Base-by-base conservation (phyloP, 2,888 invertebrate species). In the Lasioglossum zephyrum region DNA sequence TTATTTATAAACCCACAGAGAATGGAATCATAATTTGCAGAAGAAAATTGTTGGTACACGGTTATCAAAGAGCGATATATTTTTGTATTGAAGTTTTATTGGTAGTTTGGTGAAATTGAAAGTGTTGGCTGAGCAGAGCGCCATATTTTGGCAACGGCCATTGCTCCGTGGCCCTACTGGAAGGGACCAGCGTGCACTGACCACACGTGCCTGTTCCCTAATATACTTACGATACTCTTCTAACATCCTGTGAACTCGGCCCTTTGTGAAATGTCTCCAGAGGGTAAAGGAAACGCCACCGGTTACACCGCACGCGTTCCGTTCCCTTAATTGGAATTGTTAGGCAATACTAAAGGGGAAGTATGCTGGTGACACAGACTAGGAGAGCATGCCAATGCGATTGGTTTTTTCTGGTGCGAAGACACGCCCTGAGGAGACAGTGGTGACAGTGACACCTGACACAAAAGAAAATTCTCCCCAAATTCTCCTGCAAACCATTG, bases 211-310 rank as follows among this genome's bases (percentile, higher is more conserved):
- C 53, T 74, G 86, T 85, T 85, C 92, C 93, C 93, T 92, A 92
- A 91, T 90, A 86, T 69, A 92, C 92, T 90, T 90, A 85, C 89
- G 82, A 39, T 57, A 66, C 41, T 53, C 81, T 93, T 90, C 90
- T 93, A 92, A 87, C 85, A 89, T 87, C 93, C 93, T 93, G 93
- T 88, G 92, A 92, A 83, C 82, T 47, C 83, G 90, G 93, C 93
- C 93, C 93, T 93, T 93, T 91, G 89, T 87, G 86, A 84, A 87
- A 88, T 89, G 91, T 91, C 90, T 91, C 90, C 84, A 81, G 81
- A 89, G 89, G 87, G 89, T 89, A 79, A 79, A 85, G 75, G 22
- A 81, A 41, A 47, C 41, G 39, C 13, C 18, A 16, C 9, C 9
- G 4, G 36, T 53, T 60, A 53, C 49, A 13, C 4, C 26, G 18